phyloP scores from a whole-genome alignment of 2,888 invertebrate genomes.

The Periphyllus acericola region DNA sequence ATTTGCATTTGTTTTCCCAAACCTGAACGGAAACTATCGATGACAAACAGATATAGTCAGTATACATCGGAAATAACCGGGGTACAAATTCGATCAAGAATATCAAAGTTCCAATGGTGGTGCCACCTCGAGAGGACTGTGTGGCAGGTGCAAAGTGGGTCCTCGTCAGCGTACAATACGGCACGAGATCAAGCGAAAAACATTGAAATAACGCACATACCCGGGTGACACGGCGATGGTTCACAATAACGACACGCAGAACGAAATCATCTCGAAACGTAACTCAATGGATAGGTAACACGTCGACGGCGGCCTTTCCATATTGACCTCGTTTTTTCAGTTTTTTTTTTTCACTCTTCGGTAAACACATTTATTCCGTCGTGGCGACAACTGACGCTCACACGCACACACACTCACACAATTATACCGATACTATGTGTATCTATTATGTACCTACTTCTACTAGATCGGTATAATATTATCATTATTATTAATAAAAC shows the following conservation, averaged over 20 bases:
- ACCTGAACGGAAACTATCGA: not conserved
- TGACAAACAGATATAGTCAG: not conserved
- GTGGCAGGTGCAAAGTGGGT: constrained; percentile 25
- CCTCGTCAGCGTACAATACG: not conserved
- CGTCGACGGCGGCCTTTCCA: constrained; percentile 54
- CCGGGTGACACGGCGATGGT: not conserved
- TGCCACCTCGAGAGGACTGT: no score
- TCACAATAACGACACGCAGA: not conserved
- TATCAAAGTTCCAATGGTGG: no score
- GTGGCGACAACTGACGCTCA: not conserved
- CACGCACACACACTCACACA: not conserved
- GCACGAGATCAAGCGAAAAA: no score
- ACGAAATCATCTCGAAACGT: not conserved
- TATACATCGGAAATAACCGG: not conserved
- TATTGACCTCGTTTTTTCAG: constrained; percentile 57
- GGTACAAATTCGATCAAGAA: no score
- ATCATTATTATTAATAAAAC: not conserved
- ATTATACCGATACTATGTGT: not conserved
- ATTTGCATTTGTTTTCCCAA: not conserved
- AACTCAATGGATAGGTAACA: constrained; percentile 33
- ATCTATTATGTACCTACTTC: not conserved
- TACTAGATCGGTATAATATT: not conserved
- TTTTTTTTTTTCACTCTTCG: constrained; percentile 8
- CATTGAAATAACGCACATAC: not conserved
- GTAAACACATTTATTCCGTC: constrained; percentile 32